Evolutionary conservation across 2,797 vertebrate genomes (phyloP), one percentile per base, ranked within the genome.

Genomic region (Apogon hyalosoma): DNA sequence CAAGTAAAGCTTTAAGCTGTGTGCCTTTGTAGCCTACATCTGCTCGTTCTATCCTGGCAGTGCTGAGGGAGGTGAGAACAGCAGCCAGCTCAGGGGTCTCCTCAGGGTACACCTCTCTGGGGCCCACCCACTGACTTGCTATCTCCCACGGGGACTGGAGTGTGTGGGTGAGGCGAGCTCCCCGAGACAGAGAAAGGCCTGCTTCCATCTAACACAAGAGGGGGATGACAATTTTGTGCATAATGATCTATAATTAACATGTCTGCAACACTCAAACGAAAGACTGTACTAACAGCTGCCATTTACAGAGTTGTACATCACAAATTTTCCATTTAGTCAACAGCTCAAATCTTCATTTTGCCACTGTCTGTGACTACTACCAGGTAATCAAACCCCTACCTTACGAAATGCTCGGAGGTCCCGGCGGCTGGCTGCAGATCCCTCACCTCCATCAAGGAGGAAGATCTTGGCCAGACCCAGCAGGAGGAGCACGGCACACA

Each of bases 81-180:
- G 98, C 97, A 0, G 97, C 97, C 63, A 99, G 92, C 86, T 99
- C 98, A 0, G 97, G 98, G 0, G 97, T 98, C 78, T 99, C 97
- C 74, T 99, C 98, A 0, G 98, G 98, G 78, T 98, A 99, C 42
- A 99, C 97, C 88, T 99, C 98, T 9, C 97, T 94, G 0, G 98
- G 98, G 57, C 98, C 97, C 55, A 99, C 98, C 98, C 98, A 99
- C 38, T 99, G 97, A 38, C 96, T 95, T 0, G 98, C 98, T 77
- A 99, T 98, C 89, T 99, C 98, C 98, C 98, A 99, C 0, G 98
- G 97, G 16, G 98, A 98, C 87, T 99, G 97, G 56, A 99, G 89
- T 0, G 98, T 99, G 75, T 98, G 96, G 19, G 96, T 95, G 49
- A 99, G 95, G 1, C 94, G 94, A 5, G 97, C 96, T 0, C 94